Conservation (phyloP, 2,797 vertebrate genomes). For the Acanthornis magna region DNA sequence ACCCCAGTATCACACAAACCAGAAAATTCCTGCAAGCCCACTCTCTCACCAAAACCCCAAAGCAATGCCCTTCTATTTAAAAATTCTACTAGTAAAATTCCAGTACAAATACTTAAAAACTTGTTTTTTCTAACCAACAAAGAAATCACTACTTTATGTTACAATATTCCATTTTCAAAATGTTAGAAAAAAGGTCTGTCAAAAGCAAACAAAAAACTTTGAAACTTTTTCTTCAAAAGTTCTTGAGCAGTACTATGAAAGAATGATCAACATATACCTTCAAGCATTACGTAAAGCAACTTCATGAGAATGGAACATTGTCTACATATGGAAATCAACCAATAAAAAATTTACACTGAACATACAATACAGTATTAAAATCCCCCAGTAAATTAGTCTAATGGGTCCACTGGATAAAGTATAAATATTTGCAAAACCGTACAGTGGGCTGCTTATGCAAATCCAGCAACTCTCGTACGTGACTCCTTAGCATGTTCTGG, state of each 20-base stretch:
- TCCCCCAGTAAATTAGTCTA: neutral
- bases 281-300: neutral
- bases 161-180: neutral
- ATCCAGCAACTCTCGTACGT: slow-evolving; percentile 93
- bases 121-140: neutral
- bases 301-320: neutral
- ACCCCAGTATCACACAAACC: neutral
- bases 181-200: neutral
- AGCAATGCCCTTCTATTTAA: neutral
- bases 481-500: slow-evolving; percentile 97
- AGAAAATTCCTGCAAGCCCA: neutral
- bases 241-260: neutral
- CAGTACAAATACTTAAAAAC: neutral
- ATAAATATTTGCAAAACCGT: slow-evolving; percentile 54
- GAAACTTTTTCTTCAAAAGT: neutral
- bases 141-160: neutral
- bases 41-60: neutral
- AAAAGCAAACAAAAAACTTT: neutral
- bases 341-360: neutral
- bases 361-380: neutral
- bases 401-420: neutral
- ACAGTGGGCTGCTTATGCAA: slow-evolving; percentile 95
- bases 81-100: neutral
- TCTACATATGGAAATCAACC: neutral
- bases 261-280: neutral